Conservation (phyloP, 2,113 vertebrate species). For the Pygoscelis antarcticus region DNA sequence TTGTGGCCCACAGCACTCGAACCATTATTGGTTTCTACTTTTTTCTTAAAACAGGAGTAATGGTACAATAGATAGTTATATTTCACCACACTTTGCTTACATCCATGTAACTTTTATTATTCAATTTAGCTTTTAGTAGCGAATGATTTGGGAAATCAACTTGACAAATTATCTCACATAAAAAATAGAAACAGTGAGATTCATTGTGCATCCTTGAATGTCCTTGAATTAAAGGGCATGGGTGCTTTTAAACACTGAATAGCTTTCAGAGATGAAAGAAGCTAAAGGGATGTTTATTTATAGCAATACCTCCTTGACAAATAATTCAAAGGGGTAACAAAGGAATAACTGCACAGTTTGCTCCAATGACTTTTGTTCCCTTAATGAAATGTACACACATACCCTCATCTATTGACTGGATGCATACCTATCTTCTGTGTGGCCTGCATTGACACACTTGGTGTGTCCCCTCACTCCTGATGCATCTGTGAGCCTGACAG, state of each 20-base stretch:
- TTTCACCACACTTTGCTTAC: not conserved
- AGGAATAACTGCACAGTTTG: conserved; percentile 1
- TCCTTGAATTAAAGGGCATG: conserved; percentile 27
- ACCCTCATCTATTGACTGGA: not conserved
- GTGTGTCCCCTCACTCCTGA: not conserved
- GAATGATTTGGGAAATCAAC: not conserved
- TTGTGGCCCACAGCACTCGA: not conserved
- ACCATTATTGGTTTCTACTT: not conserved
- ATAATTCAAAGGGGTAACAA: not conserved
- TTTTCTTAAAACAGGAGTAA: not conserved
- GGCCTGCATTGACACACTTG: not conserved
- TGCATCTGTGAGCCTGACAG: not conserved
- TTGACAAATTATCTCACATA: not conserved
- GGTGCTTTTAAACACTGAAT: conserved; percentile 13
- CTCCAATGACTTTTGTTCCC: not conserved
- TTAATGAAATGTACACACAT: not conserved
- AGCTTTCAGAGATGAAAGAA: conserved; percentile 3
- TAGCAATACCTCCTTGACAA: not conserved
- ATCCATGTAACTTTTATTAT: not conserved
- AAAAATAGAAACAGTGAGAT: not conserved
- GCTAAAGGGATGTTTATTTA: conserved; percentile 4
- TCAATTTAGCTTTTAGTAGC: not conserved
- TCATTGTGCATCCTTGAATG: not conserved
- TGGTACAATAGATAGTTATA: not conserved
- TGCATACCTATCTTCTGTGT: not conserved